Evolutionary conservation across 2,113 vertebrate genomes (phyloP).

Genomic region (Riparia riparia): DNA sequence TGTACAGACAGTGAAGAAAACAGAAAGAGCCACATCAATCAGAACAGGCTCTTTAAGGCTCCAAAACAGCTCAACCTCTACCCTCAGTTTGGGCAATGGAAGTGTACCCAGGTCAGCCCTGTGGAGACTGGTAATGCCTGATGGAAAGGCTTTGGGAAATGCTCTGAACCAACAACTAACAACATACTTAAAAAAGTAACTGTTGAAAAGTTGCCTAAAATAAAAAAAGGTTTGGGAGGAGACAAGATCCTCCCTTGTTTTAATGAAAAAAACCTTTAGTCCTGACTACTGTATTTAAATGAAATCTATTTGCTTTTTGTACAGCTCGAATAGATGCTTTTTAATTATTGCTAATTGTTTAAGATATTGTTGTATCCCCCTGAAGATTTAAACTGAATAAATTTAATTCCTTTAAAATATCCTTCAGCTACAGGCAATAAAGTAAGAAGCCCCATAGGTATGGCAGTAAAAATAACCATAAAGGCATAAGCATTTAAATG

Average conservation of each 20-base stretch:
- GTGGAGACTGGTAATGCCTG: not conserved
- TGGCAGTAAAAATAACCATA: constrained; percentile 75
- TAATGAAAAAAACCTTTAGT: constrained; percentile 48
- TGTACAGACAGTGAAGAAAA: not conserved
- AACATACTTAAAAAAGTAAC: not conserved
- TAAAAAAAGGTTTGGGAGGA: not conserved
- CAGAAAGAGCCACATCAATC: not conserved
- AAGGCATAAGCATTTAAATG: constrained; percentile 74
- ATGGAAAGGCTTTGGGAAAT: not conserved
- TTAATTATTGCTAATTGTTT: constrained; percentile 82
- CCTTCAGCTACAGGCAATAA: constrained; percentile 69
- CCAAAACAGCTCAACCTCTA: not conserved
- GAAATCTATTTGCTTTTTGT: constrained; percentile 75
- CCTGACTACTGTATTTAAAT: constrained; percentile 69
- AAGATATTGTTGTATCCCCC: constrained; percentile 70
- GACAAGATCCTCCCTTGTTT: not conserved
- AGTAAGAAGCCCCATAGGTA: constrained; percentile 76
- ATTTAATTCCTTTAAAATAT: constrained; percentile 75
- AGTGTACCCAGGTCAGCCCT: not conserved
- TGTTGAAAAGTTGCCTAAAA: constrained; percentile 25
- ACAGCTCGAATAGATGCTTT: constrained; percentile 74
- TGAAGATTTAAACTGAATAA: constrained; percentile 72
- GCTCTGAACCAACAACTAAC: not conserved
- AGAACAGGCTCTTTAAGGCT: not conserved
- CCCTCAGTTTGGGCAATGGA: not conserved